These are phyloP conservation scores for Nesidiocoris tenuis DNA, from an alignment of 2,888 invertebrate species.

Conservation along the genomic window DNA sequence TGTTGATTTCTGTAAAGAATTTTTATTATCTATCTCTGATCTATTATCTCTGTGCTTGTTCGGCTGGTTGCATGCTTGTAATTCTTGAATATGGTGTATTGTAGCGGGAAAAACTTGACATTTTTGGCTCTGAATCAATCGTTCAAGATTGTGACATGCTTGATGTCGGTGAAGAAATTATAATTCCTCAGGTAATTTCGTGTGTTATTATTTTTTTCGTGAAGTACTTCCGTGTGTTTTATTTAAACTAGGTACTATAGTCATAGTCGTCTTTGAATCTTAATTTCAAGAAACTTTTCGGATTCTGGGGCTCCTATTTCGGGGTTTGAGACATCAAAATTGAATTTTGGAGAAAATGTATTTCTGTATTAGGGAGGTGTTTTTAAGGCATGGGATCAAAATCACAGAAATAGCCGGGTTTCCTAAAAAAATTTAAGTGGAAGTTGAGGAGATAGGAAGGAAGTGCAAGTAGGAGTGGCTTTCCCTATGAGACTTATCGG, in stretches of 20 bases:
- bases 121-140: slow-evolving; percentile 42
- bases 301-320: too few species aligned
- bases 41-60: slow-evolving; percentile 36
- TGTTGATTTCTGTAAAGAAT: neutral
- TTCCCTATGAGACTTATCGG: too few species aligned
- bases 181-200: slow-evolving; percentile 37
- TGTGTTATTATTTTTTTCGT: slow-evolving; percentile 17
- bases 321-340: too few species aligned
- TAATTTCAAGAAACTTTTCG: too few species aligned
- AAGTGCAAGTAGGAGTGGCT: too few species aligned
- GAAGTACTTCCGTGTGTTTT: neutral
- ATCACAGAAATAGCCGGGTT: too few species aligned
- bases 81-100: slow-evolving; percentile 42
- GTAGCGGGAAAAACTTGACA: slow-evolving; percentile 43
- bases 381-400: too few species aligned
- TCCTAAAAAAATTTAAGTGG: too few species aligned
- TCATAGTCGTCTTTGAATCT: neutral
- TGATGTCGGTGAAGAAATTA: slow-evolving; percentile 42
- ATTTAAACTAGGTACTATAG: neutral
- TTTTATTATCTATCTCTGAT: slow-evolving; percentile 2
- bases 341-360: too few species aligned
- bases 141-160: slow-evolving; percentile 43
- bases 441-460: too few species aligned
- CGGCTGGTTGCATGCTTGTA: slow-evolving; percentile 38
- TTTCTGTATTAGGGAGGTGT: too few species aligned